These are phyloP conservation scores for Pherbina coryleti DNA, from an alignment of 2,888 invertebrate genomes.

Conservation along the genomic window DNA sequence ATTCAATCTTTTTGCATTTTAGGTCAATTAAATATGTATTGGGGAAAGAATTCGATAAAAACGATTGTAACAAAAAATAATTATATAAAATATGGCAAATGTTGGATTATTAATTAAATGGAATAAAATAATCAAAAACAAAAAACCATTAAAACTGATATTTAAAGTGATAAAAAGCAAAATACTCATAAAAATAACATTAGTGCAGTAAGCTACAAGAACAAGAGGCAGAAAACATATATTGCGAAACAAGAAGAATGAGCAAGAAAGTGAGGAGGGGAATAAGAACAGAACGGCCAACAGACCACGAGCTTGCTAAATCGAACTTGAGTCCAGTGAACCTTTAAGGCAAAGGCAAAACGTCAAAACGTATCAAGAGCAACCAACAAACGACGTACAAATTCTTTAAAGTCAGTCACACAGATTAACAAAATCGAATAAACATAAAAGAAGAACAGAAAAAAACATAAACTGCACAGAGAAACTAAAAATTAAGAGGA, in stretches of 20 bases:
- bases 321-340: slow-evolving; percentile 1
- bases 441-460: neutral
- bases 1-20: too few species aligned
- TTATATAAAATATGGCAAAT: too few species aligned
- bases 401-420: slow-evolving; percentile 7
- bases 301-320: neutral
- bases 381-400: neutral
- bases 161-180: too few species aligned
- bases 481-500: neutral
- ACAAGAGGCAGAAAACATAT: neutral
- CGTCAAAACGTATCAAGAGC: neutral
- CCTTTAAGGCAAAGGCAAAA: neutral
- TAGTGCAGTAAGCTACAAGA: neutral
- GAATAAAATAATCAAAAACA: too few species aligned
- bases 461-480: neutral
- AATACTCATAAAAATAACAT: too few species aligned
- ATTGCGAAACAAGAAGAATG: neutral
- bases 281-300: neutral
- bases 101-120: too few species aligned
- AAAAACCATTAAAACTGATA: too few species aligned
- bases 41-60: too few species aligned
- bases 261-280: neutral
- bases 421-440: neutral
- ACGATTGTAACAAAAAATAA: neutral
- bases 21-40: too few species aligned